Percentiles rank a stretch among this genome's conserved stretches.
These are phyloP conservation scores for Lysandra coridon DNA, from an alignment of 2,888 invertebrate species.

Conservation along the genomic window DNA sequence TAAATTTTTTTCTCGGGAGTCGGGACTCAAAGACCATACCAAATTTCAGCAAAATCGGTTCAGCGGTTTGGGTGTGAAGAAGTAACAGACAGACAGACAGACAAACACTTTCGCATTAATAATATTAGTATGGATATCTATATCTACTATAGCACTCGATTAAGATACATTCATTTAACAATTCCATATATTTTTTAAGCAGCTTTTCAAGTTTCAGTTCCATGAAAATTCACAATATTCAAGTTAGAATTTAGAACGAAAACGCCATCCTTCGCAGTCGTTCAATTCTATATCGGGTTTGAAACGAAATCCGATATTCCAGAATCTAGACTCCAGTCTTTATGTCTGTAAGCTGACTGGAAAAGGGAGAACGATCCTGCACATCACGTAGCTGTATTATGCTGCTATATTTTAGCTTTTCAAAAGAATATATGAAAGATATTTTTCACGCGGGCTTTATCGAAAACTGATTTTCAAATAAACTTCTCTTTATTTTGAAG, in stretches of 20 bases:
- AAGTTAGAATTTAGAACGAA: background rate
- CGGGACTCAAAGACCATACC: no score
- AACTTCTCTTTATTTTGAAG: background rate
- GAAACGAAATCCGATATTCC: constrained; percentile 66
- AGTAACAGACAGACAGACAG: no score
- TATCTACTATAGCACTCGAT: no score
- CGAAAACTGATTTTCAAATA: constrained; percentile 16
- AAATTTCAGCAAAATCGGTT: no score
- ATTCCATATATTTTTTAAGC: no score
- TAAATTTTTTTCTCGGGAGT: no score
- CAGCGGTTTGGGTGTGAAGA: no score
- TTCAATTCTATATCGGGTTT: constrained; percentile 66
- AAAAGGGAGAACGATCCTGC: constrained; percentile 52
- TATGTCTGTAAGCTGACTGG: constrained; percentile 53
- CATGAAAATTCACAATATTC: background rate
- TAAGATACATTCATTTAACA: no score
- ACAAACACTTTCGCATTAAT: no score
- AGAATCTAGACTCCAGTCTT: constrained; percentile 65
- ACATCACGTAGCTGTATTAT: constrained; percentile 72
- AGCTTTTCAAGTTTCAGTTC: background rate
- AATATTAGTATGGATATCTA: no score
- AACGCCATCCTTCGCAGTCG: constrained; percentile 53
- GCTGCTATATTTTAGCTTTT: constrained; percentile 4
- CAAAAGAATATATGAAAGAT: constrained; percentile 12
- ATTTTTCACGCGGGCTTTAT: background rate